Evolutionary conservation across 2,888 invertebrate genomes (phyloP).

Genomic region (Ganaspis brasiliensis): DNA sequence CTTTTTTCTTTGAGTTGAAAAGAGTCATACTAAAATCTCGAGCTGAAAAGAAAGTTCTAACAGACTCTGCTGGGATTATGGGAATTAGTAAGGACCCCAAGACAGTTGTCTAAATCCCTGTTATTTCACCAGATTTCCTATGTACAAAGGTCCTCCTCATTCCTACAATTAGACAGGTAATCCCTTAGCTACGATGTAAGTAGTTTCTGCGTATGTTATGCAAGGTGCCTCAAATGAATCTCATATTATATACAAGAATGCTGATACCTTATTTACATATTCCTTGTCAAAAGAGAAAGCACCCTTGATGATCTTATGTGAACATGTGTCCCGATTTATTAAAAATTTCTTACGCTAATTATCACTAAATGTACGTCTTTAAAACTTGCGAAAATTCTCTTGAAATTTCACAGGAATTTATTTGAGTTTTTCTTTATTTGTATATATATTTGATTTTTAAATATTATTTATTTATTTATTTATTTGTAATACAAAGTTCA

Average conservation of each 20-base stretch:
- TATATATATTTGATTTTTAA: too few relatives aligned
- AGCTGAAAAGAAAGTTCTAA: not conserved
- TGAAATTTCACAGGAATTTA: too few relatives aligned
- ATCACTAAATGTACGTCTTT: too few relatives aligned
- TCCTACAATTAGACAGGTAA: constrained; percentile 27
- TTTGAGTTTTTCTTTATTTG: too few relatives aligned
- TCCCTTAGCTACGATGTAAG: constrained; percentile 27
- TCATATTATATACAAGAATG: constrained; percentile 5
- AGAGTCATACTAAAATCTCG: constrained; percentile 9
- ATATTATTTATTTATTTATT: too few relatives aligned
- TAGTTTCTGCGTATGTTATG: constrained; percentile 17
- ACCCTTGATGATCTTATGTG: not conserved
- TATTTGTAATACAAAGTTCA: too few relatives aligned
- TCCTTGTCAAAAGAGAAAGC: not conserved
- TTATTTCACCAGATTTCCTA: constrained; percentile 17
- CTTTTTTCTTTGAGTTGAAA: not conserved
- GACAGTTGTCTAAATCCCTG: not conserved
- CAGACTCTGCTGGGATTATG: not conserved
- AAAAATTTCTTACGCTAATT: not conserved
- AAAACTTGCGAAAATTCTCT: too few relatives aligned
- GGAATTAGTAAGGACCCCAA: constrained; percentile 10
- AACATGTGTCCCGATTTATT: not conserved
- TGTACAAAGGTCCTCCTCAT: constrained; percentile 17
- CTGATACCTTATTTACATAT: constrained; percentile 5
- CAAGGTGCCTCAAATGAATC: not conserved